Percentiles rank a stretch among this genome's conserved stretches.
Evolutionary conservation across 2,797 vertebrate genomes (phyloP).

Genomic region (Hipposideros larvatus): DNA sequence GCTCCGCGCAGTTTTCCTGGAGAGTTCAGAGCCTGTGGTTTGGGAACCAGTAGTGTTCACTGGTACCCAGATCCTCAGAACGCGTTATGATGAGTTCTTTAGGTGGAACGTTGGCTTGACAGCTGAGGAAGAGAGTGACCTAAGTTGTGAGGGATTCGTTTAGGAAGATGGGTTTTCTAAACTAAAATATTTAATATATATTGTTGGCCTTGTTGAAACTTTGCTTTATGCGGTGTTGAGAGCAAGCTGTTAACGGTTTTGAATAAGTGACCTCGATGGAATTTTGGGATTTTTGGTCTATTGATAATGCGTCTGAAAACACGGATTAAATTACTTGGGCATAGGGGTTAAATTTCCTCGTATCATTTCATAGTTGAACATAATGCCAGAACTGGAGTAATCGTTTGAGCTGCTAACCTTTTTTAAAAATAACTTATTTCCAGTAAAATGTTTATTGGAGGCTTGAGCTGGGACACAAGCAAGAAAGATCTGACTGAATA

Average conservation of each 20-base stretch:
- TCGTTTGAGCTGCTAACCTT: neutral
- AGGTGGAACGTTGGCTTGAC: neutral
- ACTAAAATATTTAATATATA: rapidly evolving
- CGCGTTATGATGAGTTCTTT: neutral
- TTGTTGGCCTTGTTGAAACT: neutral
- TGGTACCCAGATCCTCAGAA: neutral
- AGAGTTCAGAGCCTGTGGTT: neutral
- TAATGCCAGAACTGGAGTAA: neutral
- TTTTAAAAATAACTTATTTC: neutral
- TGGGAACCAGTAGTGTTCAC: neutral
- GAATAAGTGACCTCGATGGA: neutral
- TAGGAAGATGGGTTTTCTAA: neutral
- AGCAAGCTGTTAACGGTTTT: neutral
- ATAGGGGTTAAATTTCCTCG: neutral
- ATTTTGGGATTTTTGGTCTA: neutral
- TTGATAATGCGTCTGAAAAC: neutral
- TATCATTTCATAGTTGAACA: neutral
- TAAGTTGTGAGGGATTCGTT: neutral
- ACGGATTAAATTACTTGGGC: rapidly evolving
- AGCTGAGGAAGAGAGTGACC: neutral
- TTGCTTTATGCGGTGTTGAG: neutral
- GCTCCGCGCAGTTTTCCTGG: neutral
- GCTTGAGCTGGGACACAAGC: slow-evolving; percentile 95
- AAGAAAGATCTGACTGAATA: slow-evolving; percentile 95
- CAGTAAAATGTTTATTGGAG: slow-evolving; percentile 96